Evolutionary conservation across 2,797 vertebrate species (phyloP).

Genomic region (Gymnopithys bicolor): DNA sequence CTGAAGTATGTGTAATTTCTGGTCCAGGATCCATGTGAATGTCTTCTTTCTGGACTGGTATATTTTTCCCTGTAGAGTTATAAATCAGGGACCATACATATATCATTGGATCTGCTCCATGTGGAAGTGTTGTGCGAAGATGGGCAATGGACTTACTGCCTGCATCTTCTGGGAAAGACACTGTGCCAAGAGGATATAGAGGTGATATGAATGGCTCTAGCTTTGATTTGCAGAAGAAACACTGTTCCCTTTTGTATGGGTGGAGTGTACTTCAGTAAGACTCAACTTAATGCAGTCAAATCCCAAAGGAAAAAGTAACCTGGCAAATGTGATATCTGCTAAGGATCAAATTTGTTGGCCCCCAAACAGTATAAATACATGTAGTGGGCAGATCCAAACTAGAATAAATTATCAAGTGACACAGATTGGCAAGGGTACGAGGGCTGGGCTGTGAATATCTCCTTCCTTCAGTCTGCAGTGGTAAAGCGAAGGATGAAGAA

Average conservation of each 20-base stretch:
- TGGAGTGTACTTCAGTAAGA: neutral
- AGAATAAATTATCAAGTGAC: neutral
- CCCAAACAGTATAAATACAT: neutral
- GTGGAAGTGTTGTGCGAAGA: accelerated
- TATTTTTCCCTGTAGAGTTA: neutral
- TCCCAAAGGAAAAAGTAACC: neutral
- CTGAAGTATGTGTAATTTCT: neutral
- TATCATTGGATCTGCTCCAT: neutral
- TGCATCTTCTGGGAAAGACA: neutral
- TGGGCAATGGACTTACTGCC: neutral
- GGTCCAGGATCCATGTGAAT: neutral
- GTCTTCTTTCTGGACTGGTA: neutral
- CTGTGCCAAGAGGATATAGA: neutral
- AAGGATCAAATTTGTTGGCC: neutral
- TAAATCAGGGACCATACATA: neutral
- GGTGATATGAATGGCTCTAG: neutral
- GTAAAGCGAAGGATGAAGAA: neutral
- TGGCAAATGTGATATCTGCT: neutral
- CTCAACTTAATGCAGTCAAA: neutral
- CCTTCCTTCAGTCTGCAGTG: neutral
- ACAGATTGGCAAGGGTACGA: neutral
- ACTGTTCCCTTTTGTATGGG: neutral
- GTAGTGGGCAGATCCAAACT: neutral
- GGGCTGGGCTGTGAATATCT: neutral
- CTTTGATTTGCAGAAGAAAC: neutral